Evolutionary conservation across 2,113 vertebrate genomes (phyloP), one percentile per base, ranked within the genome.

Genomic region (Aspidoscelis tigris): DNA sequence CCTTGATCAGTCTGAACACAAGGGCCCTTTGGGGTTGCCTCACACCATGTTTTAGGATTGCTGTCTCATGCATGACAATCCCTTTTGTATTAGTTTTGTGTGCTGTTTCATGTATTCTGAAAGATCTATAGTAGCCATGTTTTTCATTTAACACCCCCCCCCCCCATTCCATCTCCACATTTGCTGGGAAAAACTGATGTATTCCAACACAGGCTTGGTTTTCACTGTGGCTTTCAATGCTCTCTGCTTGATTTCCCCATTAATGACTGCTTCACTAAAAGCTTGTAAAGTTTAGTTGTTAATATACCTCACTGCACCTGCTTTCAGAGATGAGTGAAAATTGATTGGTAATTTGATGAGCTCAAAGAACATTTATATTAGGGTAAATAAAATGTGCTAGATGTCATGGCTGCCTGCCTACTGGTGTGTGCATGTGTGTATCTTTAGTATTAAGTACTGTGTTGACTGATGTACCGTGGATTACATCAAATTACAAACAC

Each of bases 311-410:
- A 71, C 88, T 88, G 78, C 81, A 72, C 74, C 79, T 89, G 90
- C 90, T 94, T 91, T 90, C 79, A 91, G 89, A 93, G 87, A 94
- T 88, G 79, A 84, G 88, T 86, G 90, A 93, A 61, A 92, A 91
- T 92, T 92, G 92, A 93, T 91, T 89, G 90, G 85, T 91, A 86
- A 92, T 93, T 93, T 92, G 88, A 91, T 93, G 90, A 91, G 92
- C 88, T 94, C 89, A 26, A 90, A 88, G 84, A 93, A 83, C 90
- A 85, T 90, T 90, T 92, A 72, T 89, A 91, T 91, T 82, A 92
- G 88, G 82, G 93, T 90, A 92, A 94, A 92, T 92, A 91, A 92
- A 92, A 88, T 2, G 41, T 33, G 82, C 72, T 93, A 84, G 89
- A 86, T 89, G 88, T 94, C 90, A 83, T 75, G 81, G 2, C 84